Evolutionary conservation across 2,113 vertebrate species (phyloP).

Genomic region (Aix galericulata): DNA sequence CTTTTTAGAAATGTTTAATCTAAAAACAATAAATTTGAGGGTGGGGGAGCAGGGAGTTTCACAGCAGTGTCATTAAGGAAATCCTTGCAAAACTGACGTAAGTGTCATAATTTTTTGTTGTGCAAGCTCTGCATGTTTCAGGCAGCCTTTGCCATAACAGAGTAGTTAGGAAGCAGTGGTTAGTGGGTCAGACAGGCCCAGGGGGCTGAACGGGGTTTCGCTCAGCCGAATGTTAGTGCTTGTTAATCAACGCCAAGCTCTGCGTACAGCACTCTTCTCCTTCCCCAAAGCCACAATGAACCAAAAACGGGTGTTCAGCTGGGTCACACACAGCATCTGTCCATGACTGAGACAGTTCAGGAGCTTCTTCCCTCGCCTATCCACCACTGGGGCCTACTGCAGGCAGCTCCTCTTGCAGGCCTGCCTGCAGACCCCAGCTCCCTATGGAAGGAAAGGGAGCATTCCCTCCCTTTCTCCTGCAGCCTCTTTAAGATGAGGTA

Average conservation of each 20-base stretch:
- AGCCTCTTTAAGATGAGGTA: not conserved
- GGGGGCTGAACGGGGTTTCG: slow-evolving; percentile 2
- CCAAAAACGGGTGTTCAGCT: not conserved
- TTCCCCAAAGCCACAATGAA: slow-evolving; percentile 47
- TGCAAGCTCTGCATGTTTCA: slow-evolving; percentile 18
- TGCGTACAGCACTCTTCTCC: not conserved
- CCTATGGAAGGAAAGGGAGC: not conserved
- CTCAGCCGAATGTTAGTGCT: slow-evolving; percentile 47
- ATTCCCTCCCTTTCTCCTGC: not conserved
- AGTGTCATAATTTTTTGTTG: not conserved
- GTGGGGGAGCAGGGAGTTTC: not conserved
- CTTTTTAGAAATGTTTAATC: not conserved
- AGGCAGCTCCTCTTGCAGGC: not conserved
- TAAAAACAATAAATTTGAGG: not conserved
- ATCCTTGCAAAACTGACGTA: not conserved
- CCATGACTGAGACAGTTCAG: not conserved
- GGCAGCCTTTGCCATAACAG: slow-evolving; percentile 20
- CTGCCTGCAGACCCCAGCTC: not conserved
- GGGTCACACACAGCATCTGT: slow-evolving; percentile 42
- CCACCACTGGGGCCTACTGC: too few relatives aligned
- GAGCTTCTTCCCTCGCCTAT: not conserved
- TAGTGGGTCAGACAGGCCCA: slow-evolving; percentile 68
- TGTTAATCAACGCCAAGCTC: slow-evolving; percentile 20
- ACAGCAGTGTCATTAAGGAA: not conserved
- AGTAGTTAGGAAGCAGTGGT: slow-evolving; percentile 54